phyloP scores from a whole-genome alignment of 2,797 vertebrate genomes.

The Notolepis coatsorum region DNA sequence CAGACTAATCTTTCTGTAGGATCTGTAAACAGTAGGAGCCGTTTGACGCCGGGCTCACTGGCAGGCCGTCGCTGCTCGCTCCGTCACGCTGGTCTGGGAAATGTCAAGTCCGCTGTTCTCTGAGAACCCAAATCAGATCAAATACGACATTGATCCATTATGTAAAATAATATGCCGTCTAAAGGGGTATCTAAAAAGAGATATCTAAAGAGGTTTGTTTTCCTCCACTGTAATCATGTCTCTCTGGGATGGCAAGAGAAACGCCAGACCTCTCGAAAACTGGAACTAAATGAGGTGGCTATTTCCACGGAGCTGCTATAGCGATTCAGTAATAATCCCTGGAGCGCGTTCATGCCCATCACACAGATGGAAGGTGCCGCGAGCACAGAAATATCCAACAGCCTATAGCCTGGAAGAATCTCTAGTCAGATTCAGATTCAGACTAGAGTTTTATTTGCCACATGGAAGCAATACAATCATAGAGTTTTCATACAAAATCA shows the following conservation, averaged over 20 bases:
- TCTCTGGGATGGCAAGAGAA: conserved; percentile 14
- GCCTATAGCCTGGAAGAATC: background rate
- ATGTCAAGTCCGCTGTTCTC: background rate
- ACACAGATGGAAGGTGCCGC: conserved; percentile 7
- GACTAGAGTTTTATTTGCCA: no score
- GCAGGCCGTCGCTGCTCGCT: conserved; percentile 5
- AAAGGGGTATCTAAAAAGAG: background rate
- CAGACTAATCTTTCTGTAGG: background rate
- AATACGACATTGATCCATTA: conserved; percentile 11
- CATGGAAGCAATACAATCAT: no score
- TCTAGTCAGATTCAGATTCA: background rate
- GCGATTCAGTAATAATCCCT: conserved; percentile 33
- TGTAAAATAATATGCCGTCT: no score
- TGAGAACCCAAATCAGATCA: background rate
- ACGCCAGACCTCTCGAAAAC: background rate
- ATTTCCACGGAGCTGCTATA: conserved; percentile 27
- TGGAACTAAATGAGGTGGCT: background rate
- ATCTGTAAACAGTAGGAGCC: conserved; percentile 1
- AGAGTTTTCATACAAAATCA: no score
- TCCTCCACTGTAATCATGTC: background rate
- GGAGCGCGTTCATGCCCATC: conserved; percentile 11
- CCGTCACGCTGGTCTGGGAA: conserved; percentile 11
- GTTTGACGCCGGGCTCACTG: conserved; percentile 4
- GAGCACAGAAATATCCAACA: conserved; percentile 12
- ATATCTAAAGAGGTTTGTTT: background rate